These are phyloP conservation scores for Rhingia rostrata DNA, from an alignment of 2,888 invertebrate genomes.

Conservation along the genomic window DNA sequence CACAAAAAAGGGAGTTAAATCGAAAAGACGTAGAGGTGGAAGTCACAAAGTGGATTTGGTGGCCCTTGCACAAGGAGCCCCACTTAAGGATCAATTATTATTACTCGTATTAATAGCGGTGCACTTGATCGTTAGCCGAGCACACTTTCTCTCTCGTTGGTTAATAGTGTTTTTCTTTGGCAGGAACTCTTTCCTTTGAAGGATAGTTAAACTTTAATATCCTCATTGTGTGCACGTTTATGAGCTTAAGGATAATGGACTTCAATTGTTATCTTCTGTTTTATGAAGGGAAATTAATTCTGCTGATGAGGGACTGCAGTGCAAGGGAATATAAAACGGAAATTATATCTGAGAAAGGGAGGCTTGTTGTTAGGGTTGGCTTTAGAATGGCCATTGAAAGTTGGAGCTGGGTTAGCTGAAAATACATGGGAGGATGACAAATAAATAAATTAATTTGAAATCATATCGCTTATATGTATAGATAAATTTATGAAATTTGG, in stretches of 20 bases:
- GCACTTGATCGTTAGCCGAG: slow-evolving; percentile 58
- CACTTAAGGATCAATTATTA: slow-evolving; percentile 59
- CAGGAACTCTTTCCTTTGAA: not conserved
- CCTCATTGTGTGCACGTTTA: slow-evolving; percentile 15
- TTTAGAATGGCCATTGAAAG: too few relatives aligned
- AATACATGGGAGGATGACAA: too few relatives aligned
- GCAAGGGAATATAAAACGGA: slow-evolving; percentile 3
- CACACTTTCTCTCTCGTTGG: slow-evolving; percentile 21
- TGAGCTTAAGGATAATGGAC: slow-evolving; percentile 55
- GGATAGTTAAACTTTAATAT: slow-evolving; percentile 43
- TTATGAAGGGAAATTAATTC: slow-evolving; percentile 29
- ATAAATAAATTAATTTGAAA: too few relatives aligned
- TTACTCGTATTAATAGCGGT: slow-evolving; percentile 28
- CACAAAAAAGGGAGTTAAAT: slow-evolving; percentile 13
- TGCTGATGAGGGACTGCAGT: slow-evolving; percentile 28
- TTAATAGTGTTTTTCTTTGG: not conserved
- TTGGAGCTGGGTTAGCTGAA: too few relatives aligned
- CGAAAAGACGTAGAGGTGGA: slow-evolving; percentile 1
- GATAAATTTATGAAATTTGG: too few relatives aligned
- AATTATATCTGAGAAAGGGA: not conserved
- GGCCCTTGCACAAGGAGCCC: slow-evolving; percentile 4
- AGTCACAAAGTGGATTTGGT: slow-evolving; percentile 9
- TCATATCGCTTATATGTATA: too few relatives aligned
- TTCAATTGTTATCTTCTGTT: slow-evolving; percentile 44
- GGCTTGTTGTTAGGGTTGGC: too few relatives aligned